Conservation (phyloP, 2,888 invertebrate species). For the Baccha elongata region DNA sequence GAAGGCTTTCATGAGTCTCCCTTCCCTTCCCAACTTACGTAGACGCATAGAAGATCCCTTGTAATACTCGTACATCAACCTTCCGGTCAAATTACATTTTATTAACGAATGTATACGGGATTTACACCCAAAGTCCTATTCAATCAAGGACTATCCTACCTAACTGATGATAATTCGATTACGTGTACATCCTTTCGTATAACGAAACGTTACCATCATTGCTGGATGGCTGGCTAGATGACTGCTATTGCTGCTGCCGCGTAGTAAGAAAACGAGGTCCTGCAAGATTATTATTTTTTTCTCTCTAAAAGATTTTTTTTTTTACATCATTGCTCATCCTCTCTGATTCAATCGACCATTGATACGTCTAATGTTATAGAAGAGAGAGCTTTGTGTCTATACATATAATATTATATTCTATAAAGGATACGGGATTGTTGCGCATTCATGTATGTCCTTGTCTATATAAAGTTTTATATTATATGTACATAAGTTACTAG, state of each 20-base stretch:
- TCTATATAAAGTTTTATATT: conserved; percentile 19
- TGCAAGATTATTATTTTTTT: conserved; percentile 32
- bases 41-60: conserved; percentile 59
- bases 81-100: conserved; percentile 73
- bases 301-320: conserved; percentile 29
- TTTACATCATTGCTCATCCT: conserved; percentile 48
- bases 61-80: conserved; percentile 66
- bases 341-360: conserved; percentile 70
- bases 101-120: conserved; percentile 74
- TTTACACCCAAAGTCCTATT: conserved; percentile 74
- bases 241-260: conserved; percentile 17
- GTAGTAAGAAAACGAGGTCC: conserved; percentile 43
- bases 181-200: conserved; percentile 75
- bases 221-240: conserved; percentile 31
- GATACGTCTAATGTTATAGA: conserved; percentile 61
- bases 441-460: conserved; percentile 59
- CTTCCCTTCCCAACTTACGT: conserved; percentile 5
- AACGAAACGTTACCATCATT: conserved; percentile 49
- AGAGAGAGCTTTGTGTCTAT: conserved; percentile 36
- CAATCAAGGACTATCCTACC: conserved; percentile 74
- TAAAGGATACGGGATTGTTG: conserved; percentile 68
- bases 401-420: conserved; percentile 35
- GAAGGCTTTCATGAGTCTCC: conserved; percentile 34
- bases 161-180: conserved; percentile 82
- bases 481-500: conserved; percentile 23